Percentiles rank a stretch among this genome's conserved stretches.
Evolutionary conservation across 1,140 invertebrate species (phyloP).

Genomic region (Drosophila auraria): DNA sequence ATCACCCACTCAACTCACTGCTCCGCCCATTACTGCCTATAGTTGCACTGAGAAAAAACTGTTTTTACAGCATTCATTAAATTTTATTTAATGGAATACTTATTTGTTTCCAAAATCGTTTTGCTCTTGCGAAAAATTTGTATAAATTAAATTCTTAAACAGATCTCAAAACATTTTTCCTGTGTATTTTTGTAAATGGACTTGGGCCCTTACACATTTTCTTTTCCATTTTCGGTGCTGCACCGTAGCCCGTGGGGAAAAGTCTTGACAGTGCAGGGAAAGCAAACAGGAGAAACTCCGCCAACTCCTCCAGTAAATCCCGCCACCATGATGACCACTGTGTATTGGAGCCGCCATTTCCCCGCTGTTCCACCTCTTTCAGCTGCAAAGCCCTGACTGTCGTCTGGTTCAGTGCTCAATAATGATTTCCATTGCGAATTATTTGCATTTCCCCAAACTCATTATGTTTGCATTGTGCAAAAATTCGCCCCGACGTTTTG

Average conservation of each 20-base stretch:
- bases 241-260: conserved; percentile 17
- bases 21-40: conserved; percentile 27
- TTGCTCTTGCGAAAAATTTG: background rate
- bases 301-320: conserved; percentile 11
- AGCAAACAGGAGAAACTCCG: conserved; percentile 27
- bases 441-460: conserved; percentile 78
- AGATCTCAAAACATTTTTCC: background rate
- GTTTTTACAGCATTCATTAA: background rate
- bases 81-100: background rate
- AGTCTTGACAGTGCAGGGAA: conserved; percentile 29
- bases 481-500: conserved; percentile 46
- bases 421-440: conserved; percentile 79
- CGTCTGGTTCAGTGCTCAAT: conserved; percentile 73
- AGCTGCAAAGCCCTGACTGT: conserved; percentile 5
- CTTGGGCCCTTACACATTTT: conserved; percentile 21
- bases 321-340: conserved; percentile 51
- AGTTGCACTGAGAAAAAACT: conserved; percentile 7
- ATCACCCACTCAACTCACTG: conserved; percentile 20
- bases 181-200: conserved; percentile 8
- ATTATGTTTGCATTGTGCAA: conserved; percentile 75
- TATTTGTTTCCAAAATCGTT: background rate
- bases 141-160: background rate
- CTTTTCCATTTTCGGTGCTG: conserved; percentile 35
- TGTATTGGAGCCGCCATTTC: conserved; percentile 18
- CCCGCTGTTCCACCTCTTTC: background rate